Evolutionary conservation across 2,888 invertebrate species (phyloP).

Genomic region (Caenorhabditis angaria): DNA sequence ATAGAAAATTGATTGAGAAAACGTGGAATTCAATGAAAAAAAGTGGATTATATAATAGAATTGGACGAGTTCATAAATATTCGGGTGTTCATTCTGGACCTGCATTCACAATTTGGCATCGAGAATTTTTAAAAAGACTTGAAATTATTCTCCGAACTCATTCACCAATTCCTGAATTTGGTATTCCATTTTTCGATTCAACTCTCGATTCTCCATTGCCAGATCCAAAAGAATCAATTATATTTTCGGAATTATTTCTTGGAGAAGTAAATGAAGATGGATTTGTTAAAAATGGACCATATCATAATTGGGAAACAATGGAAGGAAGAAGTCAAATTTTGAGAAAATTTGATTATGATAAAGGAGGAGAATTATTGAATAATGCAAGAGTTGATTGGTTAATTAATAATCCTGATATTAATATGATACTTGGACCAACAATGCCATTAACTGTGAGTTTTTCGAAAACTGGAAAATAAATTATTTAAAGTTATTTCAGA

Average conservation of each 20-base stretch:
- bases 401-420: conserved; percentile 43
- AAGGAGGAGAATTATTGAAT: conserved; percentile 60
- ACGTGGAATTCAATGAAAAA: conserved; percentile 58
- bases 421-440: conserved; percentile 46
- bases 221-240: conserved; percentile 71
- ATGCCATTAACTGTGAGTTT: conserved; percentile 45
- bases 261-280: conserved; percentile 71
- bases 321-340: conserved; percentile 55
- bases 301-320: conserved; percentile 72
- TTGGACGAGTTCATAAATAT: conserved; percentile 59
- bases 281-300: conserved; percentile 71
- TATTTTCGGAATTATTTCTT: conserved; percentile 72
- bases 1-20: conserved; percentile 43
- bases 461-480: not conserved
- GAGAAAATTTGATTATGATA: conserved; percentile 45
- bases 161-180: conserved; percentile 64
- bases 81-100: conserved; percentile 68
- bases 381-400: conserved; percentile 62
- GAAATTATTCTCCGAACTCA: conserved; percentile 60
- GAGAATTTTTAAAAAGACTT: conserved; percentile 65
- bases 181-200: conserved; percentile 73
- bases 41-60: conserved; percentile 57
- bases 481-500: conserved; percentile 24
- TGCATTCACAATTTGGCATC: conserved; percentile 66
- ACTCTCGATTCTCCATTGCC: conserved; percentile 71